Base-by-base conservation (phyloP, 2,113 vertebrate species). In the Perccottus glenii region DNA sequence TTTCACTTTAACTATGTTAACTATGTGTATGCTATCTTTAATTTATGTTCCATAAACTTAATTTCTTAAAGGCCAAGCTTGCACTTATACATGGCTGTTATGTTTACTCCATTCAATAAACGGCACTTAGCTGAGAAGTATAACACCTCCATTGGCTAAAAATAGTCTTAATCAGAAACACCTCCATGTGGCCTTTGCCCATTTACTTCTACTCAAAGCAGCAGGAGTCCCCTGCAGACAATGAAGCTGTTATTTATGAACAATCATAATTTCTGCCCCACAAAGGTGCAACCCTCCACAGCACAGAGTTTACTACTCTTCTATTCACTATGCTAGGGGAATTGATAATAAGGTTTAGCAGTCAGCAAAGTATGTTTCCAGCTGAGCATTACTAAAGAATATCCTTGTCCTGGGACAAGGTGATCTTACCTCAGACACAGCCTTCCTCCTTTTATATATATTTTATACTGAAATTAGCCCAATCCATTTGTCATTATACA, bases 121-220 rank as follows among this genome's bases (percentile, higher is more conserved):
- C 9, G 8, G 8, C 10, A 11, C 4, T 14, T 59, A 64, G 51
- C 15, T 7, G 0, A 46, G 57, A 48, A 9, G 36, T 53, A 14
- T 67, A 61, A 67, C 47, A 33, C 19, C 48, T 60, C 47, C 48
- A 46, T 49, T 47, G 52, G 63, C 49, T 57, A 57, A 71, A 66
- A 67, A 77, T 72, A 78, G 64, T 2, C 0, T 9, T 46, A 60
- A 57, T 15, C 38, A 53, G 35, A 67, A 64, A 59, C 64, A 44
- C 59, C 53, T 73, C 69, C 76, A 64, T 48, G 38, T 74, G 70
- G 48, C 60, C 60, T 69, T 65, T 56, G 55, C 44, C 51, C 47
- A 10, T 32, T 48, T 43, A 32, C n/a, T 40, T 56, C 12, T 19
- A 53, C 56, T 58, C 1, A 55, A 27, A n/a, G 51, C 35, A 16